Percentiles rank a stretch among this genome's conserved stretches.
phyloP scores from a whole-genome alignment of 2,888 invertebrate species.

The Bruchidius siliquastri region DNA sequence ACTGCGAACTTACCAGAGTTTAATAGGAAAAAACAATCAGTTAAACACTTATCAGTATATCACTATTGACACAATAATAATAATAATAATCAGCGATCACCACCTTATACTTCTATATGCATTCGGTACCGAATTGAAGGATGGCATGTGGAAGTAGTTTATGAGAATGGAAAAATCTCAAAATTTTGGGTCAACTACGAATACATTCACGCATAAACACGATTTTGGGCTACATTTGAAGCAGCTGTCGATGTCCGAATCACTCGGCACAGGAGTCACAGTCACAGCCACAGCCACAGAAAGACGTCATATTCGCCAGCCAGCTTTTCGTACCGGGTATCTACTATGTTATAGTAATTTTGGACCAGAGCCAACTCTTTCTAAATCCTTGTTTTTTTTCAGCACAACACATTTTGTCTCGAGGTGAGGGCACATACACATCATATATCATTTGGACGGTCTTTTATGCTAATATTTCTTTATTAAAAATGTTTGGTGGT shows the following conservation, averaged over 20 bases:
- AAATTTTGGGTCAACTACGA: conserved; percentile 11
- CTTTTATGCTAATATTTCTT: background rate
- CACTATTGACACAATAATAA: background rate
- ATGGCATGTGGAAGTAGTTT: background rate
- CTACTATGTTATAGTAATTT: conserved; percentile 27
- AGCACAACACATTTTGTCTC: conserved; percentile 14
- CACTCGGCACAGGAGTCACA: conserved; percentile 5
- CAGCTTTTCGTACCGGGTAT: conserved; percentile 26
- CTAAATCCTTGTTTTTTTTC: conserved; percentile 25
- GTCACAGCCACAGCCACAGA: conserved; percentile 25
- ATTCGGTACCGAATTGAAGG: background rate
- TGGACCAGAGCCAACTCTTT: conserved; percentile 34
- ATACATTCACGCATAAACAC: conserved; percentile 25
- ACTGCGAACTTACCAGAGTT: background rate
- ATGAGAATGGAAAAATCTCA: background rate
- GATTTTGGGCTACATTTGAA: background rate
- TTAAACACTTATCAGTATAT: background rate
- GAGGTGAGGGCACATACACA: background rate
- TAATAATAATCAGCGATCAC: too few species aligned
- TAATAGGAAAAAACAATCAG: background rate
- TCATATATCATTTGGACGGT: background rate
- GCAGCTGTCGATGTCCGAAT: conserved; percentile 12
- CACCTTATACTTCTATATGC: background rate
- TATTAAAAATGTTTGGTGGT: background rate
- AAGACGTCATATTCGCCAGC: conserved; percentile 27